These are phyloP conservation scores for Gorsachius magnificus DNA, from an alignment of 2,797 vertebrate genomes.

Conservation along the genomic window DNA sequence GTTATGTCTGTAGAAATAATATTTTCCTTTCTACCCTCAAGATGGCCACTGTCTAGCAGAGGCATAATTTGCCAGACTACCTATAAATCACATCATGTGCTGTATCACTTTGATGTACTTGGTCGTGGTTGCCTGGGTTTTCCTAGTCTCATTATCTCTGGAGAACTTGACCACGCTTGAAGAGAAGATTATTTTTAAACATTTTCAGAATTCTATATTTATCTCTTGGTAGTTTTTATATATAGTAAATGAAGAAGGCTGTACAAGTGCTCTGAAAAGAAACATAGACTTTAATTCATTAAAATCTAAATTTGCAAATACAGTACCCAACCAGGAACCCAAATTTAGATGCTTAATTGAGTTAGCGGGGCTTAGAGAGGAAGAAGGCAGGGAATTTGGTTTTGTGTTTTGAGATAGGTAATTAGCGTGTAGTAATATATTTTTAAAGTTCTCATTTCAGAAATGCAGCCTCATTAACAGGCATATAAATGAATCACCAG, in stretches of 20 bases:
- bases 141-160: conserved; percentile 19
- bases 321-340: not conserved
- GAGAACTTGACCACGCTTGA: not conserved
- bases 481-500: not conserved
- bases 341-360: conserved; percentile 42
- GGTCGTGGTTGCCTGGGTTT: conserved; percentile 35
- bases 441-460: conserved; percentile 26
- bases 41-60: not conserved
- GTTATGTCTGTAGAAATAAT: not conserved
- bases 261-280: conserved; percentile 1
- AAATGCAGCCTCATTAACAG: not conserved
- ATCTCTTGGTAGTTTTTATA: not conserved
- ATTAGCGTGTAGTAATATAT: conserved; percentile 2
- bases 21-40: not conserved
- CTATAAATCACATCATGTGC: not conserved
- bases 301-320: conserved; percentile 33
- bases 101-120: conserved; percentile 7
- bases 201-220: conserved; percentile 22
- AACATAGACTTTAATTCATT: conserved; percentile 27
- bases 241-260: conserved; percentile 29
- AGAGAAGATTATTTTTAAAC: conserved; percentile 40
- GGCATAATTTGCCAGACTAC: not conserved
- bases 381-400: not conserved
- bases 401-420: conserved; percentile 41
- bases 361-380: not conserved